Evolutionary conservation across 2,113 vertebrate genomes (phyloP).

Genomic region (Aegithalos caudatus): DNA sequence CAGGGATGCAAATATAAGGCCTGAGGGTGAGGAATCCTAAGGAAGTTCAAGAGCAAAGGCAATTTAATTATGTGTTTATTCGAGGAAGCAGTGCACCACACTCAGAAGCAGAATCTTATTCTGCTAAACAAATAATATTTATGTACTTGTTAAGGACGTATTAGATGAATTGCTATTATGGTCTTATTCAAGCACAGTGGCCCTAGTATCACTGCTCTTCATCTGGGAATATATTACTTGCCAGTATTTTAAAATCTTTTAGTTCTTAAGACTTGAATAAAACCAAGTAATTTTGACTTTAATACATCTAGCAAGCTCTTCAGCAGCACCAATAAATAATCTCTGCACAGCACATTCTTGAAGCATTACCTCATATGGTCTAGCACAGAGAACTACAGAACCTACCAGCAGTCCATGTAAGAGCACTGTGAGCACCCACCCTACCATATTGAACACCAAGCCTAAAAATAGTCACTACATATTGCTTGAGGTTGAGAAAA

Average conservation of each 20-base stretch:
- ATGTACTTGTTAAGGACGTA: neutral
- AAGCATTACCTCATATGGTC: neutral
- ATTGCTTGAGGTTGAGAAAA: neutral
- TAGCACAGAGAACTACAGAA: neutral
- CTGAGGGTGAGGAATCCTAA: neutral
- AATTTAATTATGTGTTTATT: neutral
- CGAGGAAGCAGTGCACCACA: neutral
- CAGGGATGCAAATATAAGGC: neutral
- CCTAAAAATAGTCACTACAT: neutral
- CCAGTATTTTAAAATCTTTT: neutral
- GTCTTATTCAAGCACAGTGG: neutral
- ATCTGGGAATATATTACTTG: neutral
- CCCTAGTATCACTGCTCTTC: neutral
- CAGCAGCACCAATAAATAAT: neutral
- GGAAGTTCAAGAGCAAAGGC: neutral
- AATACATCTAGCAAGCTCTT: neutral
- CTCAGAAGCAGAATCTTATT: neutral
- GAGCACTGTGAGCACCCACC: neutral
- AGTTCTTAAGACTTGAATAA: neutral
- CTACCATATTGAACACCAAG: neutral
- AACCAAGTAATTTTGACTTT: neutral
- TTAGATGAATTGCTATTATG: neutral
- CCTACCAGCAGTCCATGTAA: accelerated
- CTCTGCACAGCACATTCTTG: neutral
- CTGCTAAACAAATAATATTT: neutral